phyloP scores from a whole-genome alignment of 2,113 vertebrate genomes.

The Elephantulus edwardii region DNA sequence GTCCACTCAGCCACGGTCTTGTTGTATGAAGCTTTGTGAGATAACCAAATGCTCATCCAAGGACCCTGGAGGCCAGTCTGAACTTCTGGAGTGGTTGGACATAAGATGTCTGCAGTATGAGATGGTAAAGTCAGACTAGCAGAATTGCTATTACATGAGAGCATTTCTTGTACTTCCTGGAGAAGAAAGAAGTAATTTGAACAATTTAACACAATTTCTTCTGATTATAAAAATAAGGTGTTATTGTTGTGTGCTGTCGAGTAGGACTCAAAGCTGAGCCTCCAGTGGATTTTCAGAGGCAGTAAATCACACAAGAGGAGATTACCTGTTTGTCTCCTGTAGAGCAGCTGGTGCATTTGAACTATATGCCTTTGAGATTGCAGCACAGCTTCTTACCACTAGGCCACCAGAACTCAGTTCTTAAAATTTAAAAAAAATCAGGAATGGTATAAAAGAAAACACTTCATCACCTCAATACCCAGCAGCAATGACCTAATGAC shows the following conservation, averaged over 20 bases:
- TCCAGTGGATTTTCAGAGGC: too few relatives aligned
- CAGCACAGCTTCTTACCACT: too few relatives aligned
- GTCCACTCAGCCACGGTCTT: neutral
- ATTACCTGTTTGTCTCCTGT: too few relatives aligned
- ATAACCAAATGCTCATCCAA: accelerated
- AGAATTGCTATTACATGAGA: neutral
- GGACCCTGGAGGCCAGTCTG: neutral
- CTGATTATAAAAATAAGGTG: neutral
- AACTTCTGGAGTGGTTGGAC: too few relatives aligned
- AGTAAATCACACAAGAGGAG: too few relatives aligned
- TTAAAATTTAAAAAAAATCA: conserved; percentile 21
- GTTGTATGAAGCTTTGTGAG: neutral
- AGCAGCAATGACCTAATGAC: neutral
- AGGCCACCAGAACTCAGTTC: too few relatives aligned
- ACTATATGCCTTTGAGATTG: too few relatives aligned
- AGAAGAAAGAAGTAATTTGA: neutral
- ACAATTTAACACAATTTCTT: neutral
- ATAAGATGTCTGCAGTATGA: too few relatives aligned
- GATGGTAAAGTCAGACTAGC: too few relatives aligned
- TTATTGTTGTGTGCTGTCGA: too few relatives aligned
- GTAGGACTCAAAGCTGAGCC: too few relatives aligned
- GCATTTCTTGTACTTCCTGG: neutral
- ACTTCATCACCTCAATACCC: neutral
- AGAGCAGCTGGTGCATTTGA: too few relatives aligned
- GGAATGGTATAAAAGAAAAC: neutral